phyloP scores from a whole-genome alignment of 2,888 invertebrate species.

The Rhamphomyia laevipes region DNA sequence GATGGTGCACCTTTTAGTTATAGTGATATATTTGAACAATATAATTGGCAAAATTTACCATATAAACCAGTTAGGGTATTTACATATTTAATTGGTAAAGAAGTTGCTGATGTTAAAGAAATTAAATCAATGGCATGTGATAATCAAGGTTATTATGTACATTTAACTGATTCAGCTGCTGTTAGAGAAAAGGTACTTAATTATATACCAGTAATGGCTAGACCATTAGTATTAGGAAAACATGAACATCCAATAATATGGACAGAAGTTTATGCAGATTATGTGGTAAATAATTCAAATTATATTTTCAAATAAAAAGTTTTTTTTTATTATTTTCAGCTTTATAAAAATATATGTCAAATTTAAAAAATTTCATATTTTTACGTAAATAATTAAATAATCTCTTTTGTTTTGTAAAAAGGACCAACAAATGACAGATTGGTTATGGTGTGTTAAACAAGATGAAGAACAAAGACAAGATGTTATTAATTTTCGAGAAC shows the following conservation, averaged over 20 bases:
- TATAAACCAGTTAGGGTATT: constrained; percentile 88
- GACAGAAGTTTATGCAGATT: constrained; percentile 93
- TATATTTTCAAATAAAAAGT: no score
- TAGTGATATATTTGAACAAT: constrained; percentile 80
- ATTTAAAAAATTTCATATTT: not conserved
- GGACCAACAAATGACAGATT: constrained; percentile 85
- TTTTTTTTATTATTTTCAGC: no score
- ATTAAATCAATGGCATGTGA: constrained; percentile 98
- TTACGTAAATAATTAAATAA: not conserved
- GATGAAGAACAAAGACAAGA: constrained; percentile 67
- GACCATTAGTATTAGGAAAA: constrained; percentile 81
- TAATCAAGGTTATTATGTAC: constrained; percentile 92
- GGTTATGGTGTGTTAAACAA: constrained; percentile 77
- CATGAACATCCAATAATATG: constrained; percentile 85
- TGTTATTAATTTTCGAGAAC: constrained; percentile 50
- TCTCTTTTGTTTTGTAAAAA: constrained; percentile 23
- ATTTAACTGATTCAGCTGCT: constrained; percentile 92
- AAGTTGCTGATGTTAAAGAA: constrained; percentile 83
- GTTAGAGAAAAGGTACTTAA: constrained; percentile 93
- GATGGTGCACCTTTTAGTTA: constrained; percentile 95
- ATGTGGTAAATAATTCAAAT: constrained; percentile 55
- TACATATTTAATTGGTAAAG: constrained; percentile 94
- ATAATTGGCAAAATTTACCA: constrained; percentile 67
- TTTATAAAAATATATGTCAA: no score
- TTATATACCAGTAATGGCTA: constrained; percentile 93